Conservation (phyloP, 1,140 invertebrate species). For the Drosophila serrata region DNA sequence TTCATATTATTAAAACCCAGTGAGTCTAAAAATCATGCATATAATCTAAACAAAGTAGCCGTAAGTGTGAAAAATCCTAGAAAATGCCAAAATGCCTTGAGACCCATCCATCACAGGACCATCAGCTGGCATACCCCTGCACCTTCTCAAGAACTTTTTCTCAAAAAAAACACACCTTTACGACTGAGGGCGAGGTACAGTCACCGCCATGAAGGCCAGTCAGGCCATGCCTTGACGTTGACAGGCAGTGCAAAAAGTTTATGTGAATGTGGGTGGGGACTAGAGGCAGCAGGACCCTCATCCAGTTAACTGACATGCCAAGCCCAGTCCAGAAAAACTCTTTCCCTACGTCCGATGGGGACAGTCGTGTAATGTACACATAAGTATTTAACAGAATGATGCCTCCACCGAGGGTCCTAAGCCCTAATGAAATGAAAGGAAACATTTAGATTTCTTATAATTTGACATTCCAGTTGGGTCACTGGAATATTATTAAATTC, state of each 20-base stretch:
- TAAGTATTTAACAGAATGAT: conserved; percentile 55
- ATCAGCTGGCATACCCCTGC: conserved; percentile 25
- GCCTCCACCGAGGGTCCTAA: neutral
- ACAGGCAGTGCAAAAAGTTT: conserved; percentile 69
- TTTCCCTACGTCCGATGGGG: conserved; percentile 9
- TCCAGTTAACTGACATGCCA: conserved; percentile 64
- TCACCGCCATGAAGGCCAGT: conserved; percentile 32
- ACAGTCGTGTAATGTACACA: conserved; percentile 54
- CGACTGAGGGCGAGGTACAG: conserved; percentile 24
- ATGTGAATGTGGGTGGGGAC: neutral
- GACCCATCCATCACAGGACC: conserved; percentile 47
- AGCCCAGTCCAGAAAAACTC: conserved; percentile 23
- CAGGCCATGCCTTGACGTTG: conserved; percentile 69
- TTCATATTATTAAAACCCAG: conserved; percentile 20
- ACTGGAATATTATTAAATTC: neutral
- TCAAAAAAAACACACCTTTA: conserved; percentile 45
- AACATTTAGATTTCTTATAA: neutral
- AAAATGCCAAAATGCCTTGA: conserved; percentile 39
- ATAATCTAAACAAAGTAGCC: conserved; percentile 33
- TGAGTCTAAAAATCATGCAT: conserved; percentile 17
- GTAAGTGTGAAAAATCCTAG: conserved; percentile 34
- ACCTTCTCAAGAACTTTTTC: conserved; percentile 34
- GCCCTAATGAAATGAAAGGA: conserved; percentile 14
- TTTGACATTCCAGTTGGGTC: neutral
- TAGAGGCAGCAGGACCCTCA: conserved; percentile 52